Conservation (phyloP, 2,888 invertebrate species). For the Therioaphis trifolii region DNA sequence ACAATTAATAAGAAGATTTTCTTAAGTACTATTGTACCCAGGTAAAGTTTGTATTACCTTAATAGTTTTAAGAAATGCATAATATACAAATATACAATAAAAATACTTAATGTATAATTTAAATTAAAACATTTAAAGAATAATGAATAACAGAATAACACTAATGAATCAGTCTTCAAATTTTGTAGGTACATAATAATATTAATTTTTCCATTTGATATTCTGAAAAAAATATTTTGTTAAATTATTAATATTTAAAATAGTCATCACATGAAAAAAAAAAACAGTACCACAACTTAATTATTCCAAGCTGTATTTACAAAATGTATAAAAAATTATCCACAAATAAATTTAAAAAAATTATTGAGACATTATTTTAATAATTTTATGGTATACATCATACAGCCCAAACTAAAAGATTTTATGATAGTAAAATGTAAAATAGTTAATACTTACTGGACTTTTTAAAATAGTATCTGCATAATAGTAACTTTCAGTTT, state of each 20-base stretch:
- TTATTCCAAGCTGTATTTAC: too few relatives aligned
- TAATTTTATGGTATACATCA: too few relatives aligned
- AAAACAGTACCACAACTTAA: too few relatives aligned
- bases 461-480: conserved; percentile 78
- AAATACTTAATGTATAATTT: too few relatives aligned
- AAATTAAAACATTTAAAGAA: neutral
- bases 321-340: too few relatives aligned
- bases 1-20: conserved; percentile 11
- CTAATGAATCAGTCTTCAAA: conserved; percentile 45
- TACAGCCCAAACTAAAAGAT: neutral
- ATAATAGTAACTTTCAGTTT: conserved; percentile 79
- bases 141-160: neutral
- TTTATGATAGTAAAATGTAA: too few relatives aligned
- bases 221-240: conserved; percentile 68
- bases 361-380: too few relatives aligned
- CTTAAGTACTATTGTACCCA: neutral
- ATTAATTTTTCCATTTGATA: conserved; percentile 72
- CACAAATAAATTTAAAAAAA: too few relatives aligned
- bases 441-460: conserved; percentile 67
- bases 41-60: too few relatives aligned
- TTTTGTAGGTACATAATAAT: conserved; percentile 3
- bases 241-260: too few relatives aligned
- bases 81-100: neutral
- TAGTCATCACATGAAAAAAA: too few relatives aligned
- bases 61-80: neutral